Conservation (phyloP, 2,797 vertebrate genomes). For the Hoplostethus atlanticus region DNA sequence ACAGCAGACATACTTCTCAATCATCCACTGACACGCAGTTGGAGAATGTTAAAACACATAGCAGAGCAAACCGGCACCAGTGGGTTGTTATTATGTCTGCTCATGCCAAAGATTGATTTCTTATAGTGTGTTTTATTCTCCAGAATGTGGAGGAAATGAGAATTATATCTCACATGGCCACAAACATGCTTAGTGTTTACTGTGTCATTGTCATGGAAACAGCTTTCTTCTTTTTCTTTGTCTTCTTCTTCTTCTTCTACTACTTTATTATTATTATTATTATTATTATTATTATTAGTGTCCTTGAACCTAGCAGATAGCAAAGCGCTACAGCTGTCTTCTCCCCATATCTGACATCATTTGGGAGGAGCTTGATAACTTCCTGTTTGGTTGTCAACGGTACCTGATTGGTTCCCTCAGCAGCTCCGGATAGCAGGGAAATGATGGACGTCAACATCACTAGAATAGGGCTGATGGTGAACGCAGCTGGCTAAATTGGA, state of each 20-base stretch:
- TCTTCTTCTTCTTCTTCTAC: no score
- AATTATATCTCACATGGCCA: no score
- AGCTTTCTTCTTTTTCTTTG: no score
- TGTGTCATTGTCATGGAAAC: no score
- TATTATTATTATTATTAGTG: neutral
- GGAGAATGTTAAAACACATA: constrained; percentile 57
- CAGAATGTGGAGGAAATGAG: neutral
- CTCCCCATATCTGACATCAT: neutral
- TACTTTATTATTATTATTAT: neutral
- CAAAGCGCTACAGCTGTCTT: neutral
- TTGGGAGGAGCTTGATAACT: no score
- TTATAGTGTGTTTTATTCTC: constrained; percentile 16
- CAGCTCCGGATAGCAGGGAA: neutral
- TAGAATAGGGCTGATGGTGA: no score
- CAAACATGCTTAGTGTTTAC: no score
- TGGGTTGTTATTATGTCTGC: constrained; percentile 20
- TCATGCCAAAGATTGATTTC: constrained; percentile 19
- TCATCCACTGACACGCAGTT: constrained; percentile 68
- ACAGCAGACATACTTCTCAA: constrained; percentile 73
- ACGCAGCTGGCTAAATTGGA: no score
- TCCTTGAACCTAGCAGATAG: no score
- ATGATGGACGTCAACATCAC: neutral
- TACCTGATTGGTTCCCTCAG: neutral
- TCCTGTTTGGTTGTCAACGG: neutral
- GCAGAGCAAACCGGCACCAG: constrained; percentile 34